phyloP scores from a whole-genome alignment of 2,797 vertebrate species.

The Acropternis orthonyx region DNA sequence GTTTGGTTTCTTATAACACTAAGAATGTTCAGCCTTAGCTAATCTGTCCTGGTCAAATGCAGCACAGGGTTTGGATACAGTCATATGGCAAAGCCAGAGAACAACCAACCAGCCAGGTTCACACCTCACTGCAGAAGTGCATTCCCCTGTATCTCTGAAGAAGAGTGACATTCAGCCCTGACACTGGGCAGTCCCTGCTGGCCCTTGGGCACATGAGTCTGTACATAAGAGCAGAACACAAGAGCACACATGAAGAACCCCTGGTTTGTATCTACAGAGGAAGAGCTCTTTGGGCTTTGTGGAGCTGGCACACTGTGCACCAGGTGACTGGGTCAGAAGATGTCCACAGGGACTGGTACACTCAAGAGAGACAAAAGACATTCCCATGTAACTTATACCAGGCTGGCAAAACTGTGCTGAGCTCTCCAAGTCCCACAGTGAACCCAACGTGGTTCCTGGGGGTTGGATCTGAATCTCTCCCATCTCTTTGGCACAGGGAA shows the following conservation, averaged over 20 bases:
- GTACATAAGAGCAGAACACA: background rate
- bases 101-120: background rate
- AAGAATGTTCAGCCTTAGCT: background rate
- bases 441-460: accelerated
- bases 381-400: background rate
- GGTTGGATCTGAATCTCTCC: background rate
- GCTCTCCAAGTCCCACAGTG: background rate
- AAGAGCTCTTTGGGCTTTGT: background rate
- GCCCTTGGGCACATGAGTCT: background rate
- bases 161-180: background rate
- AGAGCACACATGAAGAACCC: background rate
- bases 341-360: background rate
- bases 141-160: background rate
- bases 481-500: background rate
- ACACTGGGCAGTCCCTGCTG: background rate
- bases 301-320: accelerated
- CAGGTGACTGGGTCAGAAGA: background rate
- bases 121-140: background rate
- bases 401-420: background rate
- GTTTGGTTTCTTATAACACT: background rate
- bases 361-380: background rate
- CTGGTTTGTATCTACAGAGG: background rate
- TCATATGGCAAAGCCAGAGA: background rate
- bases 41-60: background rate
- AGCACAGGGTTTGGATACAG: background rate